Evolutionary conservation across 1,140 invertebrate genomes (phyloP).

Genomic region (Campoletis sonorensis): DNA sequence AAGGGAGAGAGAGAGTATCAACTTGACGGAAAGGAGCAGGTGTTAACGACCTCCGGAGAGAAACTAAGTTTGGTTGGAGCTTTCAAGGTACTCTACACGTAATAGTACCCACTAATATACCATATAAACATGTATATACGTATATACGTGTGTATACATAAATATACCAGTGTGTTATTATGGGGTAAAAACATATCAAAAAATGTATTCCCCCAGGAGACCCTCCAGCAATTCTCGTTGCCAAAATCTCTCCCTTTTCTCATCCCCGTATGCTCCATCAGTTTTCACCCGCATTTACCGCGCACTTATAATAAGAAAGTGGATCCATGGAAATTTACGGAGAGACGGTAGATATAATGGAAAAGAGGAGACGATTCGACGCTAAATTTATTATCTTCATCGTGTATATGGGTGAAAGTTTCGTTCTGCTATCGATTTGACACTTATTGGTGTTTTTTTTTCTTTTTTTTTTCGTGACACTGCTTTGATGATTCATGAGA

Average conservation of each 20-base stretch:
- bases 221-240: constrained; percentile 23
- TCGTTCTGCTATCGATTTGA: no score
- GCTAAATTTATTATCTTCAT: no score
- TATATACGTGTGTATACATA: not conserved
- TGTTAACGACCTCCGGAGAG: constrained; percentile 40
- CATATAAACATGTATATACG: not conserved
- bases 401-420: no score
- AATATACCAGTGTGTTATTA: not conserved
- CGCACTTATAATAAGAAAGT: not conserved
- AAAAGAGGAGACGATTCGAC: not conserved
- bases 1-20: constrained; percentile 14
- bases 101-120: constrained; percentile 7
- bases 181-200: constrained; percentile 9
- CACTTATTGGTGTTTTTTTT: no score
- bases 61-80: constrained; percentile 30
- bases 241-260: not conserved
- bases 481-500: no score
- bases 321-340: no score
- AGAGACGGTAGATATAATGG: not conserved
- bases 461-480: no score
- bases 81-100: not conserved
- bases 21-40: constrained; percentile 44
- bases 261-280: constrained; percentile 4
- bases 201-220: constrained; percentile 20
- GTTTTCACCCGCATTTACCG: not conserved